Conservation (phyloP, 2,888 invertebrate species). For the Protophormia terraenovae region DNA sequence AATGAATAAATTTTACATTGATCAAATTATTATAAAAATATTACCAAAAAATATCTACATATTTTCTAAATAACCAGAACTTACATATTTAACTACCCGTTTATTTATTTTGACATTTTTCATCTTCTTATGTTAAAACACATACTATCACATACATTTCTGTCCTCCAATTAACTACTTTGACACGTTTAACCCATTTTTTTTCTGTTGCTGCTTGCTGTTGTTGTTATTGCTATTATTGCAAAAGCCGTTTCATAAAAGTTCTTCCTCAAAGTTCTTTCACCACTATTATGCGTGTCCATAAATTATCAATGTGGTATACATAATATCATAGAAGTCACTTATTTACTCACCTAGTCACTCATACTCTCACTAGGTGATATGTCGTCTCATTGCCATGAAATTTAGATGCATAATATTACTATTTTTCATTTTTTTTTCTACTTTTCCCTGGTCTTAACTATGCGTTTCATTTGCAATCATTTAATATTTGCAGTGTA, state of each 20-base stretch:
- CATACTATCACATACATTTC: not conserved
- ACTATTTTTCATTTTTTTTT: constrained; percentile 36
- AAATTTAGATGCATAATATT: constrained; percentile 55
- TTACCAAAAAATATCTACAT: too few species aligned
- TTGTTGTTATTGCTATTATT: not conserved
- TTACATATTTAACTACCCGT: not conserved
- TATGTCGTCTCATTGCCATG: constrained; percentile 68
- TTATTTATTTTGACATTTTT: not conserved
- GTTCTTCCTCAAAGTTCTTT: constrained; percentile 29
- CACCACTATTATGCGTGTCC: constrained; percentile 67
- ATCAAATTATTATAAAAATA: too few species aligned
- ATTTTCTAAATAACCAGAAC: not conserved
- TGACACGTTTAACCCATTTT: constrained; percentile 56
- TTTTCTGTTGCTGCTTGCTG: constrained; percentile 5
- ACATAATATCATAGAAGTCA: constrained; percentile 63
- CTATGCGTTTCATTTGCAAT: constrained; percentile 34
- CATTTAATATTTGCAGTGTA: constrained; percentile 23
- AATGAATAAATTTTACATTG: too few species aligned
- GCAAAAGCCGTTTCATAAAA: not conserved
- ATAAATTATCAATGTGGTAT: constrained; percentile 67
- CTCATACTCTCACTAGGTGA: constrained; percentile 67
- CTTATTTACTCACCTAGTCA: constrained; percentile 68
- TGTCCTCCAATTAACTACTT: constrained; percentile 43
- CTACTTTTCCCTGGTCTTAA: not conserved
- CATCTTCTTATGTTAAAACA: not conserved